phyloP scores from a whole-genome alignment of 2,797 vertebrate genomes.

The Toxotes lorentzi region DNA sequence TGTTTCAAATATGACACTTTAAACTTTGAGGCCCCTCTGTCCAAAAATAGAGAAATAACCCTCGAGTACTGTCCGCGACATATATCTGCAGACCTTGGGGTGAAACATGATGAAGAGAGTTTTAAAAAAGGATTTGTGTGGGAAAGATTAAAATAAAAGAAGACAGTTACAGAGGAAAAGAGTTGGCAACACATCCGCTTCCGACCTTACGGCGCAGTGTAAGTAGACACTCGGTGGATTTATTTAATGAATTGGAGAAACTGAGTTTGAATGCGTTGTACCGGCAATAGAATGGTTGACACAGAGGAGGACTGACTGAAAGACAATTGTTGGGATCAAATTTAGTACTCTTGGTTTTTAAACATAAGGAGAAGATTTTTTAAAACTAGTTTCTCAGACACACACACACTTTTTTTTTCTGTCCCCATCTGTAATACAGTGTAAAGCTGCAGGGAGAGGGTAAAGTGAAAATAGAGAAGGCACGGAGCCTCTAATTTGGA shows the following conservation, averaged over 20 bases:
- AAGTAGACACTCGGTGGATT: constrained; percentile 58
- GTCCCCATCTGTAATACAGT: constrained; percentile 68
- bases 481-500: constrained; percentile 83
- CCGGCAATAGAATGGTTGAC: not conserved
- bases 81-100: constrained; percentile 64
- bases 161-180: constrained; percentile 55
- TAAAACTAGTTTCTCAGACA: not conserved
- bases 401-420: constrained; percentile 17
- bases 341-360: not conserved
- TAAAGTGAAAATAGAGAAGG: constrained; percentile 83
- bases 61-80: constrained; percentile 43
- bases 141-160: constrained; percentile 66
- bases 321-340: not conserved
- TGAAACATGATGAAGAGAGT: constrained; percentile 75
- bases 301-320: not conserved
- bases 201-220: constrained; percentile 66
- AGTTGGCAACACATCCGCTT: constrained; percentile 66
- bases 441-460: constrained; percentile 51
- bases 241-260: constrained; percentile 57
- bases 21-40: constrained; percentile 43
- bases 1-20: constrained; percentile 71
- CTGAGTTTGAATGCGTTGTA: constrained; percentile 13
- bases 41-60: constrained; percentile 58
- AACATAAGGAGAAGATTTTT: constrained; percentile 25
- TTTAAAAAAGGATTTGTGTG: constrained; percentile 69